Base-by-base conservation (phyloP, 1,140 invertebrate genomes). In the Zaprionus lachaisei region DNA sequence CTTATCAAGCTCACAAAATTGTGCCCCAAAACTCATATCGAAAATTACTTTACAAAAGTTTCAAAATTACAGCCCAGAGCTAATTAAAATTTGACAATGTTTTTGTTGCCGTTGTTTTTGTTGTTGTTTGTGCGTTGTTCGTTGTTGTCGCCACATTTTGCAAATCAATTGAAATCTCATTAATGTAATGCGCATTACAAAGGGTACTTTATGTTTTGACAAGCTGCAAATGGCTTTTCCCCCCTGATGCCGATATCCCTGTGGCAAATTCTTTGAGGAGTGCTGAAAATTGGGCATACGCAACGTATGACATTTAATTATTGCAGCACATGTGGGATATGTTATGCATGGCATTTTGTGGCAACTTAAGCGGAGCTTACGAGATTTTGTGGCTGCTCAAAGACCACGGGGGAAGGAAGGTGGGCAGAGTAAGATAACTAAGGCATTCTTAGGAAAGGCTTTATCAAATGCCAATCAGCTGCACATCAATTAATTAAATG, bases 401-500 rank as follows among this genome's bases (percentile, higher is more conserved):
- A 55, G 28, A 44, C 24, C 49, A 68, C 54, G 9, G 22, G 54
- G 68, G 11, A 11, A 20, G 5, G 17, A 6, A 2, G 38, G 38
- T 15, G 38, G 38, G 4, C 12, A 6, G 14, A 15, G 17, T 49
- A 12, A 22, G 17, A 12, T 20, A 12, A 49, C 7, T 49, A 12
- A 72, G n/a, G 9, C 38, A 54, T 61, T 5, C 26, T 44, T 57
- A 22, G n/a, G 26, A 41, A 24, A 34, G n/a, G 64, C 77, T 77
- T 24, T 72, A 49, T 65, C 62, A 70, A 57, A 77, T 77, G 65
- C 37, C 71, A 81, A 80, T 69, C 77, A 62, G 26, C 64, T 65
- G 66, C 28, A 61, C 47, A 70, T 61, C 77, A 83, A 87, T 87
- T 87, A 83, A 80, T 74, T 83, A 62, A 71, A 77, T 79, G 28